Evolutionary conservation across 2,113 vertebrate species (phyloP), one percentile per base, ranked within the genome.

Genomic region (Brachypodius melanocephalos): DNA sequence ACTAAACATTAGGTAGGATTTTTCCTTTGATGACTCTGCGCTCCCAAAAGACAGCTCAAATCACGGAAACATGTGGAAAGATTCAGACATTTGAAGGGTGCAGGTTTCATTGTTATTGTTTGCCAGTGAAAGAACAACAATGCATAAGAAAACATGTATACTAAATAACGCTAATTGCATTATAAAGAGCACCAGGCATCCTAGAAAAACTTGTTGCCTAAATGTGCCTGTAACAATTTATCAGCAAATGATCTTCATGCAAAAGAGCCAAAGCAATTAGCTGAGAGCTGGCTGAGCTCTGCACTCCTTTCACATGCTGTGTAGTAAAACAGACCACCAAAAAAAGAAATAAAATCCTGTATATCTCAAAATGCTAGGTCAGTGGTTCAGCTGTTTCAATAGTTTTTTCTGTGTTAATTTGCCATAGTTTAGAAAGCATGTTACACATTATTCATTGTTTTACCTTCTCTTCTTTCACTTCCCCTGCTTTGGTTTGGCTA

Each of bases 241-340:
- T 95, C 93, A 89, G 78, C 51, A 80, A 94, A 95, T 85, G 49
- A 89, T 88, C 87, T 91, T 93, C 62, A 58, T 31, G 54, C 46
- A 90, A 94, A 88, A 67, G 62, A 97, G 81, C 79, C 85, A 93
- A 89, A 89, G 58, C 78, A 93, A 94, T 93, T 88, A 95, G 62
- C 31, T 61, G 62, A 75, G 45, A 32, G 55, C 83, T 87, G 87
- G 49, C 78, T 83, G 78, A 91, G 85, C 46, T 69, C 66, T 55
- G 34, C 32, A 46, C n/a, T 89, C 49, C 67, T 89, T 79, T 62
- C 54, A 91, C 54, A 40, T 28, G 71, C 29, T 21, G 34, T 51
- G 62, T 49, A 73, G 75, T 65, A 76, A 91, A 91, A 90, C 16
- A 95, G 88, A 65, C 34, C 54, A 85, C 71, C 48, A 57, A 38